These are phyloP conservation scores for Pseudorhiza aurosa DNA, from an alignment of 30 jellyfish, hydroid and myxozoan species.

Conservation along the genomic window DNA sequence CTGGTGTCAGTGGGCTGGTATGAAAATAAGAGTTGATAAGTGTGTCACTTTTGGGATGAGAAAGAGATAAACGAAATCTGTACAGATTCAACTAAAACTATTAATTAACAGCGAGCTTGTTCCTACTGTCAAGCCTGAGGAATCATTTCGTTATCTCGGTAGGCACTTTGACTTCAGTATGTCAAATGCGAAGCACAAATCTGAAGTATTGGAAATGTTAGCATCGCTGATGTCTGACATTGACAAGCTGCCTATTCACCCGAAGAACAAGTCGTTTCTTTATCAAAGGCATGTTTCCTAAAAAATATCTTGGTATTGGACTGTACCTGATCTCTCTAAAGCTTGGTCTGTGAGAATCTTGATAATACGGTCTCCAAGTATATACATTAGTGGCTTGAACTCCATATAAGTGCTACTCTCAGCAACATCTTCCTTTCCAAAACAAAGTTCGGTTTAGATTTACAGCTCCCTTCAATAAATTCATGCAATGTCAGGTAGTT, in stretches of 20 bases:
- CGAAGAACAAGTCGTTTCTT: background rate
- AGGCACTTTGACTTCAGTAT: conserved; percentile 7
- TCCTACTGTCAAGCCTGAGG: background rate
- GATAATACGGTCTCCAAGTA: conserved; percentile 4
- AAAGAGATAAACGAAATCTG: background rate
- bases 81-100: conserved; percentile 8
- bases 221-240: background rate
- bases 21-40: conserved; percentile 13
- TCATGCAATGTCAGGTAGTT: background rate
- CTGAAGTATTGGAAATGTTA: background rate
- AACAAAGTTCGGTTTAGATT: conserved; percentile 12
- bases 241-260: conserved; percentile 11
- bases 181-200: background rate
- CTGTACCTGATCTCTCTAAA: conserved; percentile 27
- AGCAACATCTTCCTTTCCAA: conserved; percentile 7
- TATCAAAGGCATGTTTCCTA: background rate
- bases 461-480: conserved; percentile 10
- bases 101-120: background rate
- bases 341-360: conserved; percentile 9
- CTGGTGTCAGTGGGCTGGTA: conserved; percentile 38
- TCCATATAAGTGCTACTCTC: conserved; percentile 1
- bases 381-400: conserved; percentile 21
- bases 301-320: conserved; percentile 8
- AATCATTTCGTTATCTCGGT: conserved; percentile 19
- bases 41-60: conserved; percentile 18